phyloP scores from a whole-genome alignment of 30 jellyfish, hydroid and myxozoan species.

The Hydractinia echinata region DNA sequence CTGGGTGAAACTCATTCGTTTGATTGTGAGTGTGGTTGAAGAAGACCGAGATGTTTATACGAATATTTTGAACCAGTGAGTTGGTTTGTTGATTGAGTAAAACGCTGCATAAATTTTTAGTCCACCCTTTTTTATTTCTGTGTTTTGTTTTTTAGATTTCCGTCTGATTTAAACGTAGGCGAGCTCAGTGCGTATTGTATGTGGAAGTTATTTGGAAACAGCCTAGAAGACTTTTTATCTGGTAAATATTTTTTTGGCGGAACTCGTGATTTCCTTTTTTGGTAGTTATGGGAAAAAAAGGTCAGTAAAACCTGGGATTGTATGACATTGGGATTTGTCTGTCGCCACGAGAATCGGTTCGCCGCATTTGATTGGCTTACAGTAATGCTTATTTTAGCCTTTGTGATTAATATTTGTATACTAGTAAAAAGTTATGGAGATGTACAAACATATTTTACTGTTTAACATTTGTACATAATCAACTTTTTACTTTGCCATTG shows the following conservation, averaged over 20 bases:
- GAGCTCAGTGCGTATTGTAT: constrained; percentile 75
- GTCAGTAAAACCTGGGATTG: too few relatives aligned
- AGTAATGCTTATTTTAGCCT: too few relatives aligned
- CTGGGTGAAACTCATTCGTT: constrained; percentile 80
- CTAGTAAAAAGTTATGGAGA: too few relatives aligned
- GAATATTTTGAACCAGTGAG: constrained; percentile 81
- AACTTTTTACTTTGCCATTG: too few relatives aligned
- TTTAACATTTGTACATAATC: too few relatives aligned
- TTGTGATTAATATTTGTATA: too few relatives aligned
- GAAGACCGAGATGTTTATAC: constrained; percentile 88
- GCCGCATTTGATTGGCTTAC: too few relatives aligned
- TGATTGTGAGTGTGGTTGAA: constrained; percentile 85
- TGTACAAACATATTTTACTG: too few relatives aligned
- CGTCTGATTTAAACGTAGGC: constrained; percentile 94
- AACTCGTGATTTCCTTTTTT: too few relatives aligned
- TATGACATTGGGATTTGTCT: too few relatives aligned
- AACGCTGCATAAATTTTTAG: neutral
- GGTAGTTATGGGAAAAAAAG: too few relatives aligned
- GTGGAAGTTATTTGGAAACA: constrained; percentile 74
- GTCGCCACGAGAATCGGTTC: too few relatives aligned
- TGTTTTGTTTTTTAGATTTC: constrained; percentile 57
- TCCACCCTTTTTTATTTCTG: neutral
- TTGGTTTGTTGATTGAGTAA: neutral
- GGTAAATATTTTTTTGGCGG: constrained; percentile 23
- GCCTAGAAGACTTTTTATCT: constrained; percentile 56